Conservation (phyloP, 2,113 vertebrate species). For the Hippocampus abdominalis region DNA sequence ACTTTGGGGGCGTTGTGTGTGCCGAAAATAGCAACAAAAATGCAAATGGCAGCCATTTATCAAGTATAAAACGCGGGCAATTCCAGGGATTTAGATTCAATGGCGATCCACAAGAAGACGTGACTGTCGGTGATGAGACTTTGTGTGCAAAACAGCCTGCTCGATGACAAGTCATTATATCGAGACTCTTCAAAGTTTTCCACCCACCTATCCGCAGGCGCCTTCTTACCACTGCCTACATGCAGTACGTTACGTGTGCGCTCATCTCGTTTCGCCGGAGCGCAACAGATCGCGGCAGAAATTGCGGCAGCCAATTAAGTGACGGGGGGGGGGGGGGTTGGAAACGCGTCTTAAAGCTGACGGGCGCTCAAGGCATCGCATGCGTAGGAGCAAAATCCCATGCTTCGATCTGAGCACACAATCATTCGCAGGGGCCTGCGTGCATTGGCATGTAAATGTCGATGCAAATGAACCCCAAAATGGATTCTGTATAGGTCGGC, state of each 20-base stretch:
- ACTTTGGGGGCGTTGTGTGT: too few species aligned
- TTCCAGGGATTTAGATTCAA: not conserved
- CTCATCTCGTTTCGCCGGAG: not conserved
- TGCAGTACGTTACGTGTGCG: not conserved
- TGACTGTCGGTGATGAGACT: slow-evolving; percentile 6
- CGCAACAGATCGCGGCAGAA: not conserved
- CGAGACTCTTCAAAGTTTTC: not conserved
- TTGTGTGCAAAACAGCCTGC: slow-evolving; percentile 11
- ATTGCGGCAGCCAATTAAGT: slow-evolving; percentile 14
- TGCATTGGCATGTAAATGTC: slow-evolving; percentile 12
- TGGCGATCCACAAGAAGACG: not conserved
- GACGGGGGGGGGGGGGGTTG: too few species aligned
- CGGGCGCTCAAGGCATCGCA: slow-evolving; percentile 1
- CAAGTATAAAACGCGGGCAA: not conserved
- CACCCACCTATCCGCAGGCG: not conserved
- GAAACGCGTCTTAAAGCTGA: slow-evolving; percentile 15
- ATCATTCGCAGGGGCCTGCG: slow-evolving; percentile 2
- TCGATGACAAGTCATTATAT: slow-evolving; percentile 25
- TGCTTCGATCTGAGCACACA: slow-evolving; percentile 7
- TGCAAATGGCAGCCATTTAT: not conserved
- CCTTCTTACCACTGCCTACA: not conserved
- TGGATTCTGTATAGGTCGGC: not conserved
- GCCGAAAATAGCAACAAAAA: not conserved
- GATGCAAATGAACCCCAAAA: slow-evolving; percentile 2
- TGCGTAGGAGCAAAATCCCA: slow-evolving; percentile 12